phyloP scores from a whole-genome alignment of 2,888 invertebrate species.

The Stratiomys singularior region DNA sequence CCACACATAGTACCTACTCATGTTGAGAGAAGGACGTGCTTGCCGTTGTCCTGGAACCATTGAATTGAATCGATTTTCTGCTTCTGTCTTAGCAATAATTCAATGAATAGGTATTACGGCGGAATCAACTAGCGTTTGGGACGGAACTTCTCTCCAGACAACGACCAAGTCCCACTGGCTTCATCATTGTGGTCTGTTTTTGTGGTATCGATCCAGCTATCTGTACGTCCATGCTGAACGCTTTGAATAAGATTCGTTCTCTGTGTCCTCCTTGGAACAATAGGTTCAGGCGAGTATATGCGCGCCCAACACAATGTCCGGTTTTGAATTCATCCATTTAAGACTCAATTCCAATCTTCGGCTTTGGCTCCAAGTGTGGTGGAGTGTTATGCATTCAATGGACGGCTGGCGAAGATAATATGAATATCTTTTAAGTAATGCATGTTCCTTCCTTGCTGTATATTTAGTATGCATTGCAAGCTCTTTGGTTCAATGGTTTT shows the following conservation, averaged over 20 bases:
- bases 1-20: neutral
- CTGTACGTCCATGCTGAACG: neutral
- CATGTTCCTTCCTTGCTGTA: slow-evolving; percentile 2
- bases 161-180: neutral
- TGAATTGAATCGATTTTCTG: slow-evolving; percentile 25
- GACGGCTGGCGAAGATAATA: slow-evolving; percentile 12
- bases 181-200: neutral
- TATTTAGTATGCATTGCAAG: neutral
- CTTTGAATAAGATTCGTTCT: neutral
- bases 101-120: slow-evolving; percentile 38
- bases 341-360: slow-evolving; percentile 48
- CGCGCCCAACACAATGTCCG: slow-evolving; percentile 47
- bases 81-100: slow-evolving; percentile 41
- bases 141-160: neutral
- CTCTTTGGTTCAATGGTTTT: neutral
- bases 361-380: slow-evolving; percentile 5
- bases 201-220: neutral
- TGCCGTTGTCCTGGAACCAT: neutral
- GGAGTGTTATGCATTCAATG: slow-evolving; percentile 3
- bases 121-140: slow-evolving; percentile 15
- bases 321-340: slow-evolving; percentile 50
- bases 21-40: neutral
- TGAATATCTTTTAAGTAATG: slow-evolving; percentile 16
- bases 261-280: neutral
- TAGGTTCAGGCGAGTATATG: neutral